Evolutionary conservation across 2,797 vertebrate genomes (phyloP).

Genomic region (Tokudaia tokunoshimensis): DNA sequence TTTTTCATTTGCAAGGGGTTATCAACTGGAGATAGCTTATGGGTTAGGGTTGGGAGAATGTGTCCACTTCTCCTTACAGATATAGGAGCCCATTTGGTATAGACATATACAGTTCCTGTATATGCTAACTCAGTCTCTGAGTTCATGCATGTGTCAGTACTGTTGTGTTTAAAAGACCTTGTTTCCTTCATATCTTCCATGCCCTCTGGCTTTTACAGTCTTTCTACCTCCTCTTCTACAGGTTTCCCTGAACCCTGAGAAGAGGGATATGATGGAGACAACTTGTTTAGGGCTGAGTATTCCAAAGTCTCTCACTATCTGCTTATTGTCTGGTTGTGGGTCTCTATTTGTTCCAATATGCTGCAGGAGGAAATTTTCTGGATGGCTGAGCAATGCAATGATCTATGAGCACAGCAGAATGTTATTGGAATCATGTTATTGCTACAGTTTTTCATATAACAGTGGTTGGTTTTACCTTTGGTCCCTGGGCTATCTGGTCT

Average conservation of each 20-base stretch:
- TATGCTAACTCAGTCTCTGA: not conserved
- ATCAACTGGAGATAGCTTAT: not conserved
- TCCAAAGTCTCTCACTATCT: too few species aligned
- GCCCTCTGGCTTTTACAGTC: too few species aligned
- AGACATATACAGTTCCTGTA: not conserved
- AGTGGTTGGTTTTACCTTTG: not conserved
- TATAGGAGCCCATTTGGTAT: not conserved
- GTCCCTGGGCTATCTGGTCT: not conserved
- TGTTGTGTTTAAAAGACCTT: not conserved
- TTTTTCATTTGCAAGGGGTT: too few species aligned
- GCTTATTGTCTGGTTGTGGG: too few species aligned
- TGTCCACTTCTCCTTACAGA: not conserved
- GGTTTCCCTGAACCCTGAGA: too few species aligned
- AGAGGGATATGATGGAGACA: too few species aligned
- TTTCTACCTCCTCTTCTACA: too few species aligned
- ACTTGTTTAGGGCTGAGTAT: too few species aligned
- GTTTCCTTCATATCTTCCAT: not conserved
- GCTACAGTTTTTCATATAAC: too few species aligned
- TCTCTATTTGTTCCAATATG: too few species aligned
- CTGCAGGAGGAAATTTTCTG: too few species aligned
- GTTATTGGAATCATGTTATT: not conserved
- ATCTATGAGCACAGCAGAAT: not conserved
- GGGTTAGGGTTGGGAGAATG: not conserved
- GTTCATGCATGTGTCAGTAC: not conserved
- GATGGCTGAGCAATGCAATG: too few species aligned